Evolutionary conservation across 2,113 vertebrate species (phyloP).

Genomic region (Rhinolophus ferrumequinum): DNA sequence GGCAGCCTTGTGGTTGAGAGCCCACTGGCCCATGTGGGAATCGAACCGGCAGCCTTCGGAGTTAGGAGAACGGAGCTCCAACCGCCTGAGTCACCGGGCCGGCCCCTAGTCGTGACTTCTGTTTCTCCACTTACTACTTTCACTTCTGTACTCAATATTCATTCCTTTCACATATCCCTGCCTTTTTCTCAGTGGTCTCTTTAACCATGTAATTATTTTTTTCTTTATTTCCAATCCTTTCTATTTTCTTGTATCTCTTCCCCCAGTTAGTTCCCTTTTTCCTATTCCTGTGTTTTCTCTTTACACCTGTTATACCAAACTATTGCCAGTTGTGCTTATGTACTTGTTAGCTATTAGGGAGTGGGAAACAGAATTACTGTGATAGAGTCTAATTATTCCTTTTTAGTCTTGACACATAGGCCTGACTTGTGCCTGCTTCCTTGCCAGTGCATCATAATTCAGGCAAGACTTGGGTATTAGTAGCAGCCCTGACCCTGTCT

Average conservation of each 20-base stretch:
- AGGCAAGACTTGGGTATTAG: neutral
- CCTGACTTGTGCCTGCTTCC: neutral
- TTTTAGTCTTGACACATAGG: neutral
- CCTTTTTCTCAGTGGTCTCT: neutral
- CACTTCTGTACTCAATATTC: neutral
- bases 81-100: too few species aligned
- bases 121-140: conserved; percentile 5
- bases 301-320: neutral
- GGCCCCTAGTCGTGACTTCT: neutral
- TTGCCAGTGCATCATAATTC: neutral
- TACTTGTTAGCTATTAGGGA: neutral
- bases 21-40: too few species aligned
- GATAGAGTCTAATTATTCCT: neutral
- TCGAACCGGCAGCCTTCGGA: too few species aligned
- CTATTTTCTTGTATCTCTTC: neutral
- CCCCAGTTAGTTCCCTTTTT: neutral
- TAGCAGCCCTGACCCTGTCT: neutral
- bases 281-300: neutral
- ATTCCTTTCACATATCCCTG: neutral
- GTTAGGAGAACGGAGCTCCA: too few species aligned
- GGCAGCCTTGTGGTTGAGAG: too few species aligned
- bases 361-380: neutral
- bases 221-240: accelerated
- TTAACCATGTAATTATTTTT: neutral
- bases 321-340: neutral